These are phyloP conservation scores for Leuciscus idus DNA, from an alignment of 2,113 vertebrate genomes.

Conservation along the genomic window DNA sequence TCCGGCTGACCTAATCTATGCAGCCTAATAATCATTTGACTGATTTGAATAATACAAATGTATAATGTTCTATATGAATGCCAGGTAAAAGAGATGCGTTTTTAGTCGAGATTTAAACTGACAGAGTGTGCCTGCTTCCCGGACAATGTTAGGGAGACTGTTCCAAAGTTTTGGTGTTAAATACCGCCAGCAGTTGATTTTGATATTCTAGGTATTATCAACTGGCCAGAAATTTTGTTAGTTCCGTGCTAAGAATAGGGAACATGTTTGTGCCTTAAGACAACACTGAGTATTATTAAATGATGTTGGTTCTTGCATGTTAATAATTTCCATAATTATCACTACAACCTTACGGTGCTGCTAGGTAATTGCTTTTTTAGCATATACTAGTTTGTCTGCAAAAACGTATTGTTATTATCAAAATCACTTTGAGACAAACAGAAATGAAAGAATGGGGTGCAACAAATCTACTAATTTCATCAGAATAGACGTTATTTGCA, in stretches of 20 bases:
- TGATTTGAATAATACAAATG: too few relatives aligned
- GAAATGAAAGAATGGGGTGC: neutral
- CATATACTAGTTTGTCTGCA: neutral
- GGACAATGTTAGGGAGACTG: too few relatives aligned
- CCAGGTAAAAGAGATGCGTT: too few relatives aligned
- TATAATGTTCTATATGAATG: too few relatives aligned
- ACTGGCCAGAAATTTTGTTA: neutral
- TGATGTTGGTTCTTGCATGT: neutral
- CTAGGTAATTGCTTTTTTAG: neutral
- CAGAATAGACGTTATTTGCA: neutral
- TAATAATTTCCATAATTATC: neutral
- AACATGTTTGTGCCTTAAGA: neutral
- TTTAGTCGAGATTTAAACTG: too few relatives aligned
- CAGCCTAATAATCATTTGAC: too few relatives aligned
- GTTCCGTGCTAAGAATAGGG: neutral
- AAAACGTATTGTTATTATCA: neutral
- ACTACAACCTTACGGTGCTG: neutral
- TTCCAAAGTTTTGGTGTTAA: too few relatives aligned
- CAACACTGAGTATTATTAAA: neutral
- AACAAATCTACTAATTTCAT: neutral
- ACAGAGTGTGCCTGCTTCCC: too few relatives aligned
- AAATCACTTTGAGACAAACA: neutral
- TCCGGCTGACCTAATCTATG: too few relatives aligned
- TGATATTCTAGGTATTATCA: too few relatives aligned
- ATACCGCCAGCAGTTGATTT: too few relatives aligned